Evolutionary conservation across 1,140 invertebrate species (phyloP).

Genomic region (Copidosoma floridanum): DNA sequence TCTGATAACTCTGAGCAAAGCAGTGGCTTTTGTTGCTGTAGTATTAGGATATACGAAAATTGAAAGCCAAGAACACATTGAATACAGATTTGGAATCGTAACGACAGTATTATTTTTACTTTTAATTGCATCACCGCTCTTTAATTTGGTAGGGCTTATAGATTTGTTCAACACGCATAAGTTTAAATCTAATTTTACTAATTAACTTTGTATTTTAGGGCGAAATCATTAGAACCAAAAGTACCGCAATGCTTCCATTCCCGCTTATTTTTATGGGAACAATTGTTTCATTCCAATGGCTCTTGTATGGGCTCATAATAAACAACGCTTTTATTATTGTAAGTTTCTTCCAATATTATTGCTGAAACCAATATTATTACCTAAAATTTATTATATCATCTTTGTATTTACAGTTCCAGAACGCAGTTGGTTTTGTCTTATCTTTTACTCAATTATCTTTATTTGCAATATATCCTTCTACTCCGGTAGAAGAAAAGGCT

Average conservation of each 20-base stretch:
- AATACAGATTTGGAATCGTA: constrained; percentile 69
- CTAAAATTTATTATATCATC: not conserved
- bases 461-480: constrained; percentile 67
- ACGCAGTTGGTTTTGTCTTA: constrained; percentile 63
- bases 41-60: constrained; percentile 64
- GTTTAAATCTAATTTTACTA: constrained; percentile 6
- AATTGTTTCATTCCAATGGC: constrained; percentile 73
- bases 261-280: constrained; percentile 77
- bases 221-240: constrained; percentile 72
- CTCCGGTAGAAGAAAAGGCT: constrained; percentile 38
- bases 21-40: constrained; percentile 57
- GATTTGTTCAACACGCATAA: not conserved
- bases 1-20: constrained; percentile 50
- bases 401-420: constrained; percentile 62
- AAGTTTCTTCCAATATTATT: constrained; percentile 47
- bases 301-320: constrained; percentile 77
- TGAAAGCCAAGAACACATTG: constrained; percentile 64
- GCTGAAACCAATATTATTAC: not conserved
- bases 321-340: constrained; percentile 76
- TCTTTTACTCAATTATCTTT: constrained; percentile 64
- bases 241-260: constrained; percentile 77
- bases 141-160: constrained; percentile 63
- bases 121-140: constrained; percentile 69
- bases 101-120: constrained; percentile 67
- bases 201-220: constrained; percentile 52